Base-by-base conservation (phyloP, 1,140 invertebrate genomes). In the Coenobita brevimanus region DNA sequence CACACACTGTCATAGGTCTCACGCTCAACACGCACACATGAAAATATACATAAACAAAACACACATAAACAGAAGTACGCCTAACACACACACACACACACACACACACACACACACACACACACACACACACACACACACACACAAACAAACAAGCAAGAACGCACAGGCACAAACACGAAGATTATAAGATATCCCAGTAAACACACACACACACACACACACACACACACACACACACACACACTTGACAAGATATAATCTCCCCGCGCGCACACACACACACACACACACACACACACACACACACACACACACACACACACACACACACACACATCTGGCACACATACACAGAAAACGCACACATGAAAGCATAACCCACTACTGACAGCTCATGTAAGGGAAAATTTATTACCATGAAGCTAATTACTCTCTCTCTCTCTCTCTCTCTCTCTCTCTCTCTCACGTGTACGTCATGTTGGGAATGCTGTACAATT, bases 21-120 rank as follows among this genome's bases (percentile, higher is more conserved):
- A n/a, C n/a, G n/a, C n/a, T n/a, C n/a, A n/a, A n/a, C n/a, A n/a
- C n/a, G n/a, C n/a, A n/a, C n/a, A n/a, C n/a, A n/a, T n/a, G n/a
- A n/a, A n/a, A n/a, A n/a, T n/a, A n/a, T n/a, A n/a, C n/a, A n/a
- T n/a, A n/a, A n/a, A n/a, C n/a, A n/a, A 57, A 13, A 57, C 10
- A 57, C 54, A 57, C 54, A n/a, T 57, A 57, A 57, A 57, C n/a
- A n/a, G 54, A 57, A n/a, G n/a, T n/a, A n/a, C n/a, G n/a, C n/a
- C n/a, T n/a, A 57, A 57, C 10, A 57, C 54, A 57, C 10, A 57
- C 54, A 57, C 10, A 57, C 54, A 57, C 10, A 57, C n/a, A 57
- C n/a, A 57, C 13, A 57, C 10, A 57, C n/a, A 57, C 10, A 57
- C n/a, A n/a, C 54, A 57, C 54, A 57, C 10, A 57, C 54, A 57